Evolutionary conservation across 2,797 vertebrate species (phyloP), one percentile per base, ranked within the genome.

Genomic region (Hoplostethus mediterraneus): DNA sequence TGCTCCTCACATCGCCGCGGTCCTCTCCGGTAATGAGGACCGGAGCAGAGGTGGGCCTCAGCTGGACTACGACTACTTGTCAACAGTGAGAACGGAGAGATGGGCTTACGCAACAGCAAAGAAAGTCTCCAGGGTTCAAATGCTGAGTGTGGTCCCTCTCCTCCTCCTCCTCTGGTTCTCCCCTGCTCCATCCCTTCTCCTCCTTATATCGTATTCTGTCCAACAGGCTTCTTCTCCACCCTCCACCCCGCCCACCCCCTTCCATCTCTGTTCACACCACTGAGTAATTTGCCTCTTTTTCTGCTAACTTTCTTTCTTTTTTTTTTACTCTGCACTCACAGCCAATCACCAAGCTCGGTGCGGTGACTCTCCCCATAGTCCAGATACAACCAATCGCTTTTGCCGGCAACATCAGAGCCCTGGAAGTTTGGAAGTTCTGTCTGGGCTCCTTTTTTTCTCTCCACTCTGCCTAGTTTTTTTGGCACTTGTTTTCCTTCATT

Each of bases 401-500:
- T 8, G 67, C 62, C 45, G 71, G 75, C 80, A 82, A 84, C 81
- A 85, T 89, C 85, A 88, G 66, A 85, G 60, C 65, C 63, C 81
- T 47, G 21, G 42, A 82, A 87, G 82, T 92, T 89, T 85, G 80
- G 79, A 84, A 81, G 80, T 82, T 85, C 54, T 71, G 57, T 81
- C 65, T 87, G 67, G 67, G 67, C 80, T 81, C 62, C 65, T 52
- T 59, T 49, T 49, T 60, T 64, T 75, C 61, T 82, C 65, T 77
- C 67, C 67, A 74, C 79, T 67, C 75, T 82, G 78, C 73, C 67
- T 80, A 75, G 63, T 63, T 69, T 77, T 77, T 86, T 87, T 82
- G 75, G 79, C 79, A 80, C 84, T 90, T 91, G 86, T 90, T 91
- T 91, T 92, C 87, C 89, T 91, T 83, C 85, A 77, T 85, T 87